phyloP scores from a whole-genome alignment of 2,797 vertebrate genomes.

The Cuniculus paca region DNA sequence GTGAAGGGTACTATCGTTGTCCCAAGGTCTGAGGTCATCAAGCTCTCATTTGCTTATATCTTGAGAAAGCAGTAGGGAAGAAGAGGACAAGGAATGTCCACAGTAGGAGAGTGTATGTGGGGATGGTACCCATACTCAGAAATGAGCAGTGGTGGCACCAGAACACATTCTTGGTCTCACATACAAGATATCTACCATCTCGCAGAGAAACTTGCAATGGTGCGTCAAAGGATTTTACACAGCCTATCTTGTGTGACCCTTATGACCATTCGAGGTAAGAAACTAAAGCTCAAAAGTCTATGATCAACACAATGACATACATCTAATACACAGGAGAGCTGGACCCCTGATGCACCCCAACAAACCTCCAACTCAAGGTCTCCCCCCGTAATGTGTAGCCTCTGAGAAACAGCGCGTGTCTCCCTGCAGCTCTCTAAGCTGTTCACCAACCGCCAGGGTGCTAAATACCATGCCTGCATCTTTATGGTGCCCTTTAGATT shows the following conservation, averaged over 20 bases:
- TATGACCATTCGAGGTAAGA: neutral
- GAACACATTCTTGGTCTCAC: neutral
- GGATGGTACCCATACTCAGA: neutral
- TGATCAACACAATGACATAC: accelerated
- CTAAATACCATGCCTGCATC: neutral
- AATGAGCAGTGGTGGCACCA: accelerated
- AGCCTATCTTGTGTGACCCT: neutral
- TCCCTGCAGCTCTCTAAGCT: neutral
- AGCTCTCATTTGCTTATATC: neutral
- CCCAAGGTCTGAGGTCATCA: neutral
- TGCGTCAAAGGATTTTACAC: accelerated
- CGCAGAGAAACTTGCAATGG: neutral
- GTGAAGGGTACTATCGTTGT: neutral
- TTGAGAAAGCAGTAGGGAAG: neutral
- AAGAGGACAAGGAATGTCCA: neutral
- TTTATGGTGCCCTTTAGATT: neutral
- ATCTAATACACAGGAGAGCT: accelerated
- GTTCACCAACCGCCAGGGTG: neutral
- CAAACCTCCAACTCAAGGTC: neutral
- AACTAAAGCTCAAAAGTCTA: neutral
- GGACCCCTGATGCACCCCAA: neutral
- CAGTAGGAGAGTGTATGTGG: accelerated
- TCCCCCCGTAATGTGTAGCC: accelerated
- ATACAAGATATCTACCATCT: too few species aligned
- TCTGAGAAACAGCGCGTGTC: accelerated